Base-by-base conservation (phyloP, 2,888 invertebrate genomes). In the Blomia tropicalis region DNA sequence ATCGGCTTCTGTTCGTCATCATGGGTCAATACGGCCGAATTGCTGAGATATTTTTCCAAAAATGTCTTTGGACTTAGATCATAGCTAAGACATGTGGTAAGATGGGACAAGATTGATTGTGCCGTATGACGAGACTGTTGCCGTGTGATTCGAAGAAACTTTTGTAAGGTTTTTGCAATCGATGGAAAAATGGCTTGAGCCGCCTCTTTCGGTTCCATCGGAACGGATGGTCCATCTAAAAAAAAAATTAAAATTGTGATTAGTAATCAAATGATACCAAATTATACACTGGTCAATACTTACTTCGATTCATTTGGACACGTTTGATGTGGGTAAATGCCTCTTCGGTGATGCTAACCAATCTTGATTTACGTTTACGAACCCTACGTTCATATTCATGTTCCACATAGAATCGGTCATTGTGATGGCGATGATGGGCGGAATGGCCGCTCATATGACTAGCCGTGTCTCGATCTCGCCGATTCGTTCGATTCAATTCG, bases 161-260 rank as follows among this genome's bases (percentile, higher is more conserved):
- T 96, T 77, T 95, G 95, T 67, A 98, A 77, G 1, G 96, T 88
- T 63, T 93, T 81, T 0, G 95, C 91, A 79, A 98, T 84, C 5
- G 92, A 91, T 1, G 95, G 95, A 73, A 98, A 96, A 62, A 98
- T 90, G 0, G 95, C 91, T 73, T 92, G 90, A 0, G 96, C 96
- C 2, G 96, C 95, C 76, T 95, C 95, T 70, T 88, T 83, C 0
- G 95, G 86, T 71, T 93, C 91, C 78, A 98, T 83, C 0, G 87
- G 85, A 64, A 85, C 81, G 0, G 87, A 85, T 36, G 87, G 83
- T 31, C 84, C 82, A 51, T 19, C 30, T 56, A 23, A 7, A 19
- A 31, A 31, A 19, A 31, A 23, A 19, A 31, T 5, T n/a, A 56
- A 19, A 14, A 27, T 17, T 27, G 30, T 27, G 29, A 43, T 59